Evolutionary conservation across 2,113 vertebrate genomes (phyloP).

Genomic region (Dipodomys stephensi): DNA sequence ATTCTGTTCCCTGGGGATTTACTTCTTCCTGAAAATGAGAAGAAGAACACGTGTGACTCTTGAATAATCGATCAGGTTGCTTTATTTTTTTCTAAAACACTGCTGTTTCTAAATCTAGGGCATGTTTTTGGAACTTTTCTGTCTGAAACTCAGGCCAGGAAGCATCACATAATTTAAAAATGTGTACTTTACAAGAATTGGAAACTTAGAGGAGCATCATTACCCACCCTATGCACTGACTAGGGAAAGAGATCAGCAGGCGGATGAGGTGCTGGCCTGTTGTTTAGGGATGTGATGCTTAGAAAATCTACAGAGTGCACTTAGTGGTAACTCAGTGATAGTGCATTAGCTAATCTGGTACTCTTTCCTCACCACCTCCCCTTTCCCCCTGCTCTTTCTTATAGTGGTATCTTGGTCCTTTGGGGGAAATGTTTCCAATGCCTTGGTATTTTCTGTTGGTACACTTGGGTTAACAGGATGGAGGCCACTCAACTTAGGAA

Average conservation of each 20-base stretch:
- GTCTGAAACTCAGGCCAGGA: slow-evolving; percentile 5
- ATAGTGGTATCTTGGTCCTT: not conserved
- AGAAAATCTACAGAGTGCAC: slow-evolving; percentile 47
- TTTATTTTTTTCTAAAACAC: slow-evolving; percentile 5
- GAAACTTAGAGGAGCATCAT: not conserved
- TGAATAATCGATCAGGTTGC: not conserved
- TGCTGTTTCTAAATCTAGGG: slow-evolving; percentile 45
- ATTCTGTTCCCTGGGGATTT: slow-evolving; percentile 23
- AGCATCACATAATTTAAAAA: slow-evolving; percentile 12
- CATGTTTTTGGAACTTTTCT: not conserved
- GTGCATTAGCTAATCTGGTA: not conserved
- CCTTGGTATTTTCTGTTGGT: slow-evolving; percentile 36
- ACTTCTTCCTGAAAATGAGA: slow-evolving; percentile 14
- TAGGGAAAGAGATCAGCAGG: not conserved
- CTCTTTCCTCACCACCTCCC: not conserved
- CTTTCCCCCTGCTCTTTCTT: not conserved
- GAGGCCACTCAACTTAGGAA: not conserved
- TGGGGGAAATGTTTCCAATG: not conserved
- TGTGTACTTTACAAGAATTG: not conserved
- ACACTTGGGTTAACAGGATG: slow-evolving; percentile 42
- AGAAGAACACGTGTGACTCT: not conserved
- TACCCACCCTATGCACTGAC: not conserved
- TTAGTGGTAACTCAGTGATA: slow-evolving; percentile 15
- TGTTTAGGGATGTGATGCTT: slow-evolving; percentile 56
- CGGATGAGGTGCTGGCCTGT: not conserved